Evolutionary conservation across 2,113 vertebrate species (phyloP), one percentile per base, ranked within the genome.

Genomic region (Dicrurus megarhynchus): DNA sequence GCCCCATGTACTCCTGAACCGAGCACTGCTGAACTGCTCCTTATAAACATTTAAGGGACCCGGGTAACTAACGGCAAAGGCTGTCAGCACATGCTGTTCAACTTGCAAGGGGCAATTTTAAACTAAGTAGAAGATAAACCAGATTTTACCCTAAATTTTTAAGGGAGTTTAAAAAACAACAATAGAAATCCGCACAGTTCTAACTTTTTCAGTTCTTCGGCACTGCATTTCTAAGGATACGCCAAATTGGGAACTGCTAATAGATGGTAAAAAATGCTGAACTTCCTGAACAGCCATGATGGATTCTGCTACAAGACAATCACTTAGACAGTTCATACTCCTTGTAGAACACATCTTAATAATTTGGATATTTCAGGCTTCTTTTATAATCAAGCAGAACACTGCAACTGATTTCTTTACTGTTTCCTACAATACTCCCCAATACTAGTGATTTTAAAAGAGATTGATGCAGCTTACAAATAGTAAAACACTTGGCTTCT

Each of bases 1-100:
- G 44, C 41, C 13, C 8, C 50, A 22, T 0, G 0, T 5, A 5
- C 52, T 22, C 42, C 41, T 55, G 8, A 1, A 18, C 32, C 0
- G 1, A 14, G 6, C 35, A 2, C 60, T 16, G 44, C 1, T 8
- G 6, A 68, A 10, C 2, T 11, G 37, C 41, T 73, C 79, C 63
- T 57, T 26, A 16, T 0, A 5, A 57, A 53, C 30, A 10, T 10
- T 10, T 11, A 17, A 17, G 33, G 28, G n/a, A 19, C 12, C 24
- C 16, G 1, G 10, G 7, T 41, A n/a, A 6, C n/a, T 28, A 77
- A 81, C 0, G 0, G 74, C 69, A 47, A 68, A 87, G 37, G 37
- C 56, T 33, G 10, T 17, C 56, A 33, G 10, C 41, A 24, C 0
- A 0, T 5, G 30, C 52, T 52, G 14, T 15, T 64, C 18, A 28